A percentile compares a stretch with the other conserved stretches of the same genome.
phyloP scores from a whole-genome alignment of 2,888 invertebrate species.

The Marronus borbonicus region DNA sequence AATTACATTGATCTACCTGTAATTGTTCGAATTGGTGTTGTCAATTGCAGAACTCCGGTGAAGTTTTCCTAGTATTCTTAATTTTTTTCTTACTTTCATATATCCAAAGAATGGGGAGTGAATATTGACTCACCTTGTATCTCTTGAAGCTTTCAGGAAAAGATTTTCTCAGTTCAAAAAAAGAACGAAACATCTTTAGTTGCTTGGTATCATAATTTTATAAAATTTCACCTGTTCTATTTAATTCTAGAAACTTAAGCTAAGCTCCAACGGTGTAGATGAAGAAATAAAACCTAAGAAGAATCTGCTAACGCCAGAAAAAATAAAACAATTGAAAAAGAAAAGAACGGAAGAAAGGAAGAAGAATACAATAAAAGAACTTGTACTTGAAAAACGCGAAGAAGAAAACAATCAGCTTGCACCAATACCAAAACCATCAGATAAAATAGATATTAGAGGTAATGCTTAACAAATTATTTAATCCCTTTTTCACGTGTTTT shows the following conservation, averaged over 20 bases:
- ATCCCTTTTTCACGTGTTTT: not conserved
- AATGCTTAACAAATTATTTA: not conserved
- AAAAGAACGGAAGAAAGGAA: slow-evolving; percentile 61
- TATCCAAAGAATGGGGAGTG: too few relatives aligned
- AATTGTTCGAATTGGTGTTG: too few relatives aligned
- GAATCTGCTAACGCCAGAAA: slow-evolving; percentile 66
- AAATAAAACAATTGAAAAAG: slow-evolving; percentile 63
- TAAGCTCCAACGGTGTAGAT: slow-evolving; percentile 64
- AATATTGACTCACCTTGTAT: too few relatives aligned
- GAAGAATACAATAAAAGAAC: slow-evolving; percentile 66
- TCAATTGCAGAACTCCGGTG: too few relatives aligned
- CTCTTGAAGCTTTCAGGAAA: too few relatives aligned
- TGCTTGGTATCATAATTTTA: too few relatives aligned
- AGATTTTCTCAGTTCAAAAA: too few relatives aligned
- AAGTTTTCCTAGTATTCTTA: too few relatives aligned
- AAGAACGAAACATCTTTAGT: too few relatives aligned
- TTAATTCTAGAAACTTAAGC: slow-evolving; percentile 67
- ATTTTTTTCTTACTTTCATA: too few relatives aligned
- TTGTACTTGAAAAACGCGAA: slow-evolving; percentile 68
- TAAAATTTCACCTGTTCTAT: slow-evolving; percentile 1
- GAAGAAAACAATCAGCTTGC: slow-evolving; percentile 55
- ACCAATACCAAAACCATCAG: slow-evolving; percentile 14
- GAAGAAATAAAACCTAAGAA: slow-evolving; percentile 67
- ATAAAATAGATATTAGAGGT: slow-evolving; percentile 44
- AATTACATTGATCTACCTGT: too few relatives aligned